Evolutionary conservation across 2,797 vertebrate species (phyloP).

Genomic region (Semotilus atromaculatus): DNA sequence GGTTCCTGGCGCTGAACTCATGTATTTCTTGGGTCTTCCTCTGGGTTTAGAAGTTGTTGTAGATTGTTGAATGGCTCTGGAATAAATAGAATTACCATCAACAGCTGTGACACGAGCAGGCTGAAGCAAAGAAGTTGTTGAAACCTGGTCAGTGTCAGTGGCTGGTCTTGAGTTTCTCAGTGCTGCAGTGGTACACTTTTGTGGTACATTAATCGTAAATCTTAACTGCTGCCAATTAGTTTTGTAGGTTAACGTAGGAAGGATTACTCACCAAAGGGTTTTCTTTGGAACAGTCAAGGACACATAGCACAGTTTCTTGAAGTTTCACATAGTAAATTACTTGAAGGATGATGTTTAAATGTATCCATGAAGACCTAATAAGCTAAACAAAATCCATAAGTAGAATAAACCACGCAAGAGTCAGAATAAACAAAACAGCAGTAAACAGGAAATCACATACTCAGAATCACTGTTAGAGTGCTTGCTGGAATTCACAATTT

Average conservation of each 20-base stretch:
- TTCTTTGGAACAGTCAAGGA: neutral
- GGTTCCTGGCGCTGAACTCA: neutral
- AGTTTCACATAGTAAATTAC: neutral
- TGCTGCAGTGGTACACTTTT: neutral
- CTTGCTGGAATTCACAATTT: neutral
- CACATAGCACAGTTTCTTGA: neutral
- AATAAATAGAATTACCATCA: constrained; percentile 16
- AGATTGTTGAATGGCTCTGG: constrained; percentile 3
- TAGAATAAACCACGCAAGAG: neutral
- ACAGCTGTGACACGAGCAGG: constrained; percentile 1
- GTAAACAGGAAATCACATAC: neutral
- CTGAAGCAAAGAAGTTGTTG: constrained; percentile 19
- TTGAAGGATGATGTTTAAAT: neutral
- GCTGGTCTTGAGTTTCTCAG: neutral
- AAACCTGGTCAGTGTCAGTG: constrained; percentile 14
- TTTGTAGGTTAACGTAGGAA: neutral
- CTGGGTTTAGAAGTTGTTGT: constrained; percentile 5
- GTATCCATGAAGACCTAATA: neutral
- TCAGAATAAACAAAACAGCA: constrained; percentile 26
- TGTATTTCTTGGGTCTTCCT: constrained; percentile 23
- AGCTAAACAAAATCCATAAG: constrained; percentile 22
- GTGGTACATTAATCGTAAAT: neutral
- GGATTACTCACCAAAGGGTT: neutral
- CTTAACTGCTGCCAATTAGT: neutral
- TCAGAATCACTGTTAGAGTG: neutral